A percentile compares a stretch with the other conserved stretches of the same genome.
phyloP scores from a whole-genome alignment of 2,113 vertebrate species.

The Rana temporaria region DNA sequence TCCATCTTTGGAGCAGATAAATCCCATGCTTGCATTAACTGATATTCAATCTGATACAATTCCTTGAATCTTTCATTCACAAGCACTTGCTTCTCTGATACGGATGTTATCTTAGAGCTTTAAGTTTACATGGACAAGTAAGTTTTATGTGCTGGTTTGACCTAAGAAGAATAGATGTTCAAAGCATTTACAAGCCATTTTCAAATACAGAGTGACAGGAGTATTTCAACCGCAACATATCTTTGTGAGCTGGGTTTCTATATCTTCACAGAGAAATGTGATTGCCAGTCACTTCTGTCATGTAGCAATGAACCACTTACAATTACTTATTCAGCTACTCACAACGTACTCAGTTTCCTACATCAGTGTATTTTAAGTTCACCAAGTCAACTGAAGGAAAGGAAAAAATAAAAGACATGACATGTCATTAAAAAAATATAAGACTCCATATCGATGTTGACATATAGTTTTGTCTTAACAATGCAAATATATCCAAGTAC shows the following conservation, averaged over 20 bases:
- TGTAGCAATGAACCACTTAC: slow-evolving; percentile 33
- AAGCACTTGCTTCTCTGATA: too few relatives aligned
- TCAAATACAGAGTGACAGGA: slow-evolving; percentile 38
- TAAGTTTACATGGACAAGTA: slow-evolving; percentile 4
- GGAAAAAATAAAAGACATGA: not conserved
- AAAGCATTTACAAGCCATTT: not conserved
- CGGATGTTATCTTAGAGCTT: not conserved
- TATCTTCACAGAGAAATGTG: slow-evolving; percentile 2
- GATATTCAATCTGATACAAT: too few relatives aligned
- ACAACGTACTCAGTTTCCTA: not conserved
- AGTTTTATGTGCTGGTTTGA: slow-evolving; percentile 8
- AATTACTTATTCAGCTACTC: slow-evolving; percentile 27
- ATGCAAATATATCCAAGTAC: too few relatives aligned
- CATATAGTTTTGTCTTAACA: too few relatives aligned
- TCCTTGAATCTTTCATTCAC: too few relatives aligned
- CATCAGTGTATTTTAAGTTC: not conserved
- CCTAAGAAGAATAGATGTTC: not conserved
- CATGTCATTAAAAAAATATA: not conserved
- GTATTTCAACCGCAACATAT: slow-evolving; percentile 20
- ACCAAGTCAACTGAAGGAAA: not conserved
- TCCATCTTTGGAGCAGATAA: too few relatives aligned
- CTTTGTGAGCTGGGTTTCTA: slow-evolving; percentile 4
- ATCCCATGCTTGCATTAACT: too few relatives aligned
- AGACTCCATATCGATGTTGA: too few relatives aligned
- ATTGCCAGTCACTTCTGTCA: slow-evolving; percentile 43